Conservation (phyloP, 2,888 invertebrate species). For the Cancer borealis region DNA sequence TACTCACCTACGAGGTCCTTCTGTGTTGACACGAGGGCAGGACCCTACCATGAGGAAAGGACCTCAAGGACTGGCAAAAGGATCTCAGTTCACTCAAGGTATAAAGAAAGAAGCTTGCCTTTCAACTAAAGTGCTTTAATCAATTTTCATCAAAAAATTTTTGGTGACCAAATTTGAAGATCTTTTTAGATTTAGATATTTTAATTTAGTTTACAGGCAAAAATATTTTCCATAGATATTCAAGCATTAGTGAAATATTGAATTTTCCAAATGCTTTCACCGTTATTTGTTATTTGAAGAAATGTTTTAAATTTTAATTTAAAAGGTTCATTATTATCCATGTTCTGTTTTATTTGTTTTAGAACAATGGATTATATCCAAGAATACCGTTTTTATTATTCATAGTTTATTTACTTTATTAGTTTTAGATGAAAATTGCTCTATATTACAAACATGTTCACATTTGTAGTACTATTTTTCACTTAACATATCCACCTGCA, state of each 20-base stretch:
- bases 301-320: background rate
- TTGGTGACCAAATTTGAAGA: background rate
- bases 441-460: background rate
- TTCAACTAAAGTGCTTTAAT: constrained; percentile 73
- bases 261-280: background rate
- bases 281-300: background rate
- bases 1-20: constrained; percentile 63
- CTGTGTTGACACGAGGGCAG: constrained; percentile 71
- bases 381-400: background rate
- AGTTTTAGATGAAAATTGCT: background rate
- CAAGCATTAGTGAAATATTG: background rate
- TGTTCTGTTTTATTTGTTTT: background rate
- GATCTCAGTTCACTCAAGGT: constrained; percentile 74
- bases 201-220: constrained; percentile 2
- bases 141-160: background rate
- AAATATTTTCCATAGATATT: constrained; percentile 9
- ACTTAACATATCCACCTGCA: background rate
- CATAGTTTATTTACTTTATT: constrained; percentile 15
- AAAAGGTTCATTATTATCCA: background rate
- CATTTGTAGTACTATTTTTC: background rate
- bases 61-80: constrained; percentile 73
- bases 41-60: constrained; percentile 71
- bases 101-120: constrained; percentile 74
- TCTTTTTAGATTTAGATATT: background rate
- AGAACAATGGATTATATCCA: background rate